These are phyloP conservation scores for Sesia apiformis DNA, from an alignment of 2,888 invertebrate genomes.

Conservation along the genomic window DNA sequence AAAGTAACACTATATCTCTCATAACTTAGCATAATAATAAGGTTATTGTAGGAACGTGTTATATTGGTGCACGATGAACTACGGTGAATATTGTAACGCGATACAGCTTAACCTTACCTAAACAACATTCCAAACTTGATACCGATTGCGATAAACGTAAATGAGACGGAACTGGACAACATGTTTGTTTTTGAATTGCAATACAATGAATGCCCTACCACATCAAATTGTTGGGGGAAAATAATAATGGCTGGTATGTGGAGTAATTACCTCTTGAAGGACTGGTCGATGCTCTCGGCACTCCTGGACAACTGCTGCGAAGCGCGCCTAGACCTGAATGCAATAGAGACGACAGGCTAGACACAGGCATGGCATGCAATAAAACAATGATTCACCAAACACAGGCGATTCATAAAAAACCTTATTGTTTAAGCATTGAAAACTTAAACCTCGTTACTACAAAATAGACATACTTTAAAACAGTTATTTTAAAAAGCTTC, in stretches of 20 bases:
- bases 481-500: too few relatives aligned
- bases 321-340: slow-evolving; percentile 88
- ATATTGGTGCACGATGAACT: background rate
- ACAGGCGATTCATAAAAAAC: background rate
- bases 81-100: slow-evolving; percentile 2
- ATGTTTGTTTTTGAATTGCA: background rate
- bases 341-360: slow-evolving; percentile 70
- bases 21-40: too few relatives aligned
- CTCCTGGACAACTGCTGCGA: slow-evolving; percentile 86
- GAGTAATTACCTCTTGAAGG: slow-evolving; percentile 71
- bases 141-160: slow-evolving; percentile 7
- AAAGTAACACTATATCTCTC: too few relatives aligned
- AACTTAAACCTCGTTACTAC: too few relatives aligned
- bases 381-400: slow-evolving; percentile 6
- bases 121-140: slow-evolving; percentile 22
- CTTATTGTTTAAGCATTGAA: background rate
- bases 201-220: slow-evolving; percentile 2
- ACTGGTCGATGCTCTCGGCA: slow-evolving; percentile 77
- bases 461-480: too few relatives aligned
- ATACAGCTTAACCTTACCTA: slow-evolving; percentile 7
- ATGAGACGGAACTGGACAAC: background rate
- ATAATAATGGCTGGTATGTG: background rate
- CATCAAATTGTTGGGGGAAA: background rate
- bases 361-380: slow-evolving; percentile 65
- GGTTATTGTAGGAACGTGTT: too few relatives aligned